Evolutionary conservation across 2,888 invertebrate genomes (phyloP), one percentile per base, ranked within the genome.

Genomic region (Chrysopilus asiliformis): DNA sequence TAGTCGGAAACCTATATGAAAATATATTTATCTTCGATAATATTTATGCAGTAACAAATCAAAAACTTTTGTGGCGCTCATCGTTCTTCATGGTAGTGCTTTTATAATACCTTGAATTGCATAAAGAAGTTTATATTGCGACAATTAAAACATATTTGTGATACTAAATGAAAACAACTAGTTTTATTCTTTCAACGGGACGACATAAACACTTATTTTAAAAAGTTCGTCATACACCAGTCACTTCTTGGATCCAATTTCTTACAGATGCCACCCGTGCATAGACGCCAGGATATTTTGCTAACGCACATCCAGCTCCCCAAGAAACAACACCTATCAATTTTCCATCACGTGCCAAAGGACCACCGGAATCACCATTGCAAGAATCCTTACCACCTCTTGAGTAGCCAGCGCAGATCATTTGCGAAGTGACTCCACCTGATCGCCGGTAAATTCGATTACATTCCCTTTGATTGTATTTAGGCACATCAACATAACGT

Each of bases 351-450:
- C 42, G 36, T 4, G 49, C 47, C 6, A 46, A 38, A 33, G 64
- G 63, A n/a, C 64, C 64, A 42, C 64, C 64, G 3, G 58, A 60
- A 39, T 64, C 62, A 40, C 62, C 38, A 28, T 38, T 32, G 44
- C 58, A 61, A 34, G 57, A 53, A 43, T 59, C 60, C 46, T 56
- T 56, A 16, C 55, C 55, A 30, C 58, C 59, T 20, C 52, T 41
- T 2, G 49, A 40, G 18, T 46, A 48, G 28, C 43, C 46, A 18
- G 55, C 61, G 24, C 58, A 58, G 9, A 58, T 43, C 59, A 59
- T 62, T 3, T 54, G 54, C 27, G 48, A 48, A 2, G 55, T 57
- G 5, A 58, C 47, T 12, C 40, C 49, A 8, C 53, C 51, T 27
- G 48, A 48, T 10, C 27, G 14, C 2, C 30, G n/a, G 36, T 58